These are phyloP conservation scores for Gryllus bimaculatus DNA, from an alignment of 1,140 invertebrate species.

Conservation along the genomic window DNA sequence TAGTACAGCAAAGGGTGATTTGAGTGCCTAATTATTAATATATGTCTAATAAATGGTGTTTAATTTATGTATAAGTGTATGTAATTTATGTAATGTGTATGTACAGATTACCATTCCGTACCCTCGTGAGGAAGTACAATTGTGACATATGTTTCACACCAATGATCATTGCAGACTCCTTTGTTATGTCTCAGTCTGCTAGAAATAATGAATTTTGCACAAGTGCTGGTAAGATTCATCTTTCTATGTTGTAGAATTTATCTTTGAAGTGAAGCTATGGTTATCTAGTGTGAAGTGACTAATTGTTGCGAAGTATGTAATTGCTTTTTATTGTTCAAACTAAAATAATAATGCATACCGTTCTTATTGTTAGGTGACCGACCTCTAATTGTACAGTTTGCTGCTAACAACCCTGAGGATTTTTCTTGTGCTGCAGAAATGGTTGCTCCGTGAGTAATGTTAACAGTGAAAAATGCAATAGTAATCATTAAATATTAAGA, in stretches of 20 bases:
- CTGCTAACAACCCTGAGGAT: conserved; percentile 72
- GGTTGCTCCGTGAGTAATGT: conserved; percentile 59
- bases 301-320: too few relatives aligned
- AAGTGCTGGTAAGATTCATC: conserved; percentile 39
- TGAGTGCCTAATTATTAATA: too few relatives aligned
- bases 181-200: conserved; percentile 79
- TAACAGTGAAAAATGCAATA: too few relatives aligned
- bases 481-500: too few relatives aligned
- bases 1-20: too few relatives aligned
- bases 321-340: too few relatives aligned
- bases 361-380: conserved; percentile 48
- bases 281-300: too few relatives aligned
- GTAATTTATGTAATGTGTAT: conserved; percentile 16
- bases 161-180: conserved; percentile 93
- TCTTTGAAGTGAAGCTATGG: neutral
- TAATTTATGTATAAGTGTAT: too few relatives aligned
- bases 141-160: conserved; percentile 90
- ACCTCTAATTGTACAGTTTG: conserved; percentile 90
- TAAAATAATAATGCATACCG: neutral
- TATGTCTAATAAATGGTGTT: too few relatives aligned
- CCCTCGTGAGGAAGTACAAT: conserved; percentile 69
- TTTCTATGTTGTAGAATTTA: neutral
- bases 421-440: conserved; percentile 78
- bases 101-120: conserved; percentile 71
- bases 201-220: conserved; percentile 83